phyloP scores from a whole-genome alignment of 2,888 invertebrate species.

The Stratiomys singularior region DNA sequence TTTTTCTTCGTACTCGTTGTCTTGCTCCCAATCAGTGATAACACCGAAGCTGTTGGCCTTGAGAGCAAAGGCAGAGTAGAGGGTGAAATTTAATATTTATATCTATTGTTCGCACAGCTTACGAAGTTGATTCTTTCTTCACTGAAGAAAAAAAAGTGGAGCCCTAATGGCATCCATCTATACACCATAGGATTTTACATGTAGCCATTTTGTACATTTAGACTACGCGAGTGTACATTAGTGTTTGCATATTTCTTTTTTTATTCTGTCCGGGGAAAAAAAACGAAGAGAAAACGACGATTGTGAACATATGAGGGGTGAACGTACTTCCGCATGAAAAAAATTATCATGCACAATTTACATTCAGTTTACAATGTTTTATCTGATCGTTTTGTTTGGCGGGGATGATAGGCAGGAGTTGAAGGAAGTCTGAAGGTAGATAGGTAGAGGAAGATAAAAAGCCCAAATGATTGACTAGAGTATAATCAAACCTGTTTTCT shows the following conservation, averaged over 20 bases:
- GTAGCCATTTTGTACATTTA: background rate
- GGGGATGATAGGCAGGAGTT: too few species aligned
- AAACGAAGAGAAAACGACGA: background rate
- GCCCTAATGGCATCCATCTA: background rate
- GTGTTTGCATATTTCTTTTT: background rate
- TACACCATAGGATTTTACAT: background rate
- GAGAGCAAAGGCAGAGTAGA: background rate
- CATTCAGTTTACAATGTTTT: background rate
- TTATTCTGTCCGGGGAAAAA: background rate
- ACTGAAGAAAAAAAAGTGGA: background rate
- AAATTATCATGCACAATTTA: background rate
- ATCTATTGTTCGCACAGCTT: conserved; percentile 12
- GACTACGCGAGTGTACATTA: background rate
- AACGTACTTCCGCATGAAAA: background rate
- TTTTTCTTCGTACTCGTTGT: background rate
- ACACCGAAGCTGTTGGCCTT: background rate
- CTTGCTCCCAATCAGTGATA: background rate
- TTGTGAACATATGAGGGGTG: background rate
- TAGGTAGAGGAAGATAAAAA: too few species aligned
- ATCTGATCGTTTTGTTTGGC: background rate
- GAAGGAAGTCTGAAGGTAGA: too few species aligned
- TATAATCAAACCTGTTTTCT: too few species aligned
- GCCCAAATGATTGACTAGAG: too few species aligned
- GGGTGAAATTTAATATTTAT: background rate
- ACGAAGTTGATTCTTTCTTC: background rate